Percentiles rank a stretch among this genome's conserved stretches.
phyloP scores from a whole-genome alignment of 2,797 vertebrate species.

The Acipenser transmontanus region DNA sequence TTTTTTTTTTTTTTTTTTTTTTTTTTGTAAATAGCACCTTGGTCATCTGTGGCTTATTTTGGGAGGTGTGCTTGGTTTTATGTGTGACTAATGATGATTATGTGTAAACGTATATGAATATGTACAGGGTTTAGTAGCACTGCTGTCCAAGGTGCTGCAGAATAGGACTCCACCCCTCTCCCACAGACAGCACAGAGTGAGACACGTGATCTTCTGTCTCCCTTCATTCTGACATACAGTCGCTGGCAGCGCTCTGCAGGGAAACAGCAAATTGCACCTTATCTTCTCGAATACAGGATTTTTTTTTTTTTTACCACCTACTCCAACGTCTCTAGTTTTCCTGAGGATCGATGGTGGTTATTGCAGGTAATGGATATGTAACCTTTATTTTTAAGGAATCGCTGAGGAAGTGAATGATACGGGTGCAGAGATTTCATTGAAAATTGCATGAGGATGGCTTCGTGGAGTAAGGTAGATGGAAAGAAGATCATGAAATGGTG shows the following conservation, averaged over 20 bases:
- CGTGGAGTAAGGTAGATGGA: slow-evolving; percentile 26
- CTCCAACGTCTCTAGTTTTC: slow-evolving; percentile 20
- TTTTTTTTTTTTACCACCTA: slow-evolving; percentile 17
- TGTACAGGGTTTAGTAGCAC: slow-evolving; percentile 29
- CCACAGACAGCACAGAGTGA: slow-evolving; percentile 45
- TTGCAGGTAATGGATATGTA: slow-evolving; percentile 46
- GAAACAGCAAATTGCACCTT: slow-evolving; percentile 49
- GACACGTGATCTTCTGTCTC: slow-evolving; percentile 59
- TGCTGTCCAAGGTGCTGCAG: slow-evolving; percentile 54
- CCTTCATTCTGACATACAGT: slow-evolving; percentile 55
- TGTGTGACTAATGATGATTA: slow-evolving; percentile 3
- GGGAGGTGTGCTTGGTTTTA: neutral
- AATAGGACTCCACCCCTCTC: slow-evolving; percentile 53
- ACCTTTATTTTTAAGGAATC: slow-evolving; percentile 30
- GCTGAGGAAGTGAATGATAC: slow-evolving; percentile 11
- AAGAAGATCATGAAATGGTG: slow-evolving; percentile 26
- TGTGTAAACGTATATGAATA: slow-evolving; percentile 27
- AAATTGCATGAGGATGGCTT: slow-evolving; percentile 37
- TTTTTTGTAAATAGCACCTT: too few relatives aligned
- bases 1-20: too few relatives aligned
- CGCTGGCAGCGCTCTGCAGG: slow-evolving; percentile 57
- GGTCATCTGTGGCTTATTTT: too few relatives aligned
- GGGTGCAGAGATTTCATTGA: slow-evolving; percentile 49
- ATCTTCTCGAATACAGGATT: slow-evolving; percentile 47
- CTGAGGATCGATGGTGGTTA: slow-evolving; percentile 33